Evolutionary conservation across 1,140 invertebrate species (phyloP), one percentile per base, ranked within the genome.

Genomic region (Acyrthosiphon pisum): DNA sequence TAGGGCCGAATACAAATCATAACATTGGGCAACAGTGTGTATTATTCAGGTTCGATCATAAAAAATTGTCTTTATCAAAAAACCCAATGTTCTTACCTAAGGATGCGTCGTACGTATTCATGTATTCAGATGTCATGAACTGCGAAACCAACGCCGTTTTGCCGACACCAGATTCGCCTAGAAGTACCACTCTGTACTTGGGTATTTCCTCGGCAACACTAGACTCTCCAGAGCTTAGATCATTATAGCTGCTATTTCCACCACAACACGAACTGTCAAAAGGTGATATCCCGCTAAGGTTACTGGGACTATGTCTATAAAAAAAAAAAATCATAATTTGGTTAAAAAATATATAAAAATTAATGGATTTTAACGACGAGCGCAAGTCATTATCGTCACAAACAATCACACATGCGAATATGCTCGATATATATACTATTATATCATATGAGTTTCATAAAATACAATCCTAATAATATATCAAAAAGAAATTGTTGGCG

Each of bases 91-190:
- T n/a, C 95, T 96, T 94, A 97, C 97, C 97, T 93, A 97, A 95
- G 37, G 96, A 97, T 18, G 96, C 96, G 94, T 97, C 97, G 94
- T 97, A 97, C 41, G 96, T 96, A 94, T 97, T 97, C 94, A 97
- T 97, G 94, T 97, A 97, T 94, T 97, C 97, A 90, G 97, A 97
- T 44, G 97, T 98, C 94, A 97, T 97, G 95, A 98, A 98, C 95
- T 98, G 97, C 60, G 96, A 96, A 0, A 97, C 96, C 37, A 98
- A 95, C 22, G 97, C 96, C 22, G 97, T 97, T 95, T 98, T 98
- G 3, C 97, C 97, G 48, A 98, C 97, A n/a, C 97, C 97, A 1
- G 96, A 96, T 22, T 96, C 96, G 2, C 97, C 97, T 35, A 98
- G 95, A 95, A 98, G 96, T 30, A 97, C 97, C 37, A 98, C 97